These are phyloP conservation scores for Tetraneura akinire DNA, from an alignment of 1,140 invertebrate genomes.

Conservation along the genomic window DNA sequence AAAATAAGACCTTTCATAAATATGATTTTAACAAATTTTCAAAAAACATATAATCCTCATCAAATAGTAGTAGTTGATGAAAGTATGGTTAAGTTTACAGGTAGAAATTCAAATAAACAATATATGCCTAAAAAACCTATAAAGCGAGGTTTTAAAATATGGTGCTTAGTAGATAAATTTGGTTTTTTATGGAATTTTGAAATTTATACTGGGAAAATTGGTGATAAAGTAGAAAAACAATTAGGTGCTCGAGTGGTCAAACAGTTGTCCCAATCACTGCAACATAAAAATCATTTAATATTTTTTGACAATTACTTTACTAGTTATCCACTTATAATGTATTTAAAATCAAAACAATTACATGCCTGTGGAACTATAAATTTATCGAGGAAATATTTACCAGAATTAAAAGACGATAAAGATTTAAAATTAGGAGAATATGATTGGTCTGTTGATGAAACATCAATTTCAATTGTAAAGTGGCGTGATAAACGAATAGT, in stretches of 20 bases:
- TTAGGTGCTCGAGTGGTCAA: constrained; percentile 55
- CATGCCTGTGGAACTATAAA: not conserved
- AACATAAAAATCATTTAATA: constrained; percentile 21
- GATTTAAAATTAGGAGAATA: not conserved
- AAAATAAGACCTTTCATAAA: constrained; percentile 52
- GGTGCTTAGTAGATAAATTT: constrained; percentile 55
- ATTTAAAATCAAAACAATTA: not conserved
- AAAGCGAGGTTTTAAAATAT: constrained; percentile 58
- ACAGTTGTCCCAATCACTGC: constrained; percentile 51
- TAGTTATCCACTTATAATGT: not conserved
- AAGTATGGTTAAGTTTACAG: constrained; percentile 56
- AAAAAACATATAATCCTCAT: constrained; percentile 38
- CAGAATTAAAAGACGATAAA: not conserved
- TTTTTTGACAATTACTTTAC: constrained; percentile 33
- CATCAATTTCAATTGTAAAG: not conserved
- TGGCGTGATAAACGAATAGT: not conserved
- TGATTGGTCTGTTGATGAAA: not conserved
- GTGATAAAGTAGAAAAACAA: constrained; percentile 40
- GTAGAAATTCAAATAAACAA: constrained; percentile 56
- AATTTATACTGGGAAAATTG: constrained; percentile 56
- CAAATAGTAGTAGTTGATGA: constrained; percentile 53
- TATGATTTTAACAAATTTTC: constrained; percentile 31
- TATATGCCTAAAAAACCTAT: constrained; percentile 57
- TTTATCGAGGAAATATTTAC: not conserved
- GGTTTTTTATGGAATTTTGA: constrained; percentile 56